phyloP scores from a whole-genome alignment of 1,140 invertebrate species.

The Heliconius nattereri region DNA sequence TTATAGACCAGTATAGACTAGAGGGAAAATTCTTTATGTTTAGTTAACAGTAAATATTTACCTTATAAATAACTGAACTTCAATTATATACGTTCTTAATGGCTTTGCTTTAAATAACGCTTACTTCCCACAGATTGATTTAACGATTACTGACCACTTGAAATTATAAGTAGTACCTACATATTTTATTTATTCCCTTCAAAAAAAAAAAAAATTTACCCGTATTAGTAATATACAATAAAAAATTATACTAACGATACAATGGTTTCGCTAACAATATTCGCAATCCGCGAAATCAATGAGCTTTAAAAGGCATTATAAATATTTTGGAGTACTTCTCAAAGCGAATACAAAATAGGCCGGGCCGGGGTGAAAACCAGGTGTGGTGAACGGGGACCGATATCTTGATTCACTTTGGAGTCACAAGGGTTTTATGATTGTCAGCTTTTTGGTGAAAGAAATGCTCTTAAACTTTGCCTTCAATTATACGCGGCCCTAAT shows the following conservation, averaged over 20 bases:
- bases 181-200: slow-evolving; percentile 5
- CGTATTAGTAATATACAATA: slow-evolving; percentile 39
- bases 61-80: neutral
- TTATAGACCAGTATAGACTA: neutral
- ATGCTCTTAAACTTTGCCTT: slow-evolving; percentile 71
- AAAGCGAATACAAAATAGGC: slow-evolving; percentile 52
- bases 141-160: slow-evolving; percentile 29
- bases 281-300: slow-evolving; percentile 62
- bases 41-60: neutral
- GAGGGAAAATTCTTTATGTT: neutral
- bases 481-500: slow-evolving; percentile 79
- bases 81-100: neutral
- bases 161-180: slow-evolving; percentile 20
- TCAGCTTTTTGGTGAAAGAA: slow-evolving; percentile 58
- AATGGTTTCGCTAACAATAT: slow-evolving; percentile 49
- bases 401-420: slow-evolving; percentile 76
- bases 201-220: slow-evolving; percentile 25
- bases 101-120: neutral
- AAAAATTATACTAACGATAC: slow-evolving; percentile 42
- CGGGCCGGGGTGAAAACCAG: slow-evolving; percentile 70
- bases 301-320: slow-evolving; percentile 66
- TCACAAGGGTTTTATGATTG: slow-evolving; percentile 70
- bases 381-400: slow-evolving; percentile 63
- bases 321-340: slow-evolving; percentile 63
- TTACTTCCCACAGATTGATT: slow-evolving; percentile 14